phyloP scores from a whole-genome alignment of 2,797 vertebrate genomes.

The Macrochelys suwanniensis region DNA sequence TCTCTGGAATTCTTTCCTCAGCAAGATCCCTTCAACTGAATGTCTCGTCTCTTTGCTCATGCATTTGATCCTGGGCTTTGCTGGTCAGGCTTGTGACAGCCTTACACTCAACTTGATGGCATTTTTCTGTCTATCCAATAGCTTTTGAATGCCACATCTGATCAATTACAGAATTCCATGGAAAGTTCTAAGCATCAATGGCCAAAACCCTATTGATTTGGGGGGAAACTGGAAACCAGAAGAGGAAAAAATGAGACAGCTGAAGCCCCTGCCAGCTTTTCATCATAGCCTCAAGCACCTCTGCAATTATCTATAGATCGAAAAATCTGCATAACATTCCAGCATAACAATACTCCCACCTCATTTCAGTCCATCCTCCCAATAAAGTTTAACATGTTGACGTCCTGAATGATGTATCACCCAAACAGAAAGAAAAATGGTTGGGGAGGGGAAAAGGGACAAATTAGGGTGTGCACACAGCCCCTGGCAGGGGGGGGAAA shows the following conservation, averaged over 20 bases:
- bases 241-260: neutral
- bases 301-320: neutral
- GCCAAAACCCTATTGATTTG: neutral
- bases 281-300: neutral
- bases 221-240: neutral
- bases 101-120: no score
- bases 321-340: neutral
- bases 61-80: neutral
- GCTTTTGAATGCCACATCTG: no score
- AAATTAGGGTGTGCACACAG: neutral
- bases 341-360: neutral
- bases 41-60: neutral
- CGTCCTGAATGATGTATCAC: neutral
- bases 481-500: accelerated
- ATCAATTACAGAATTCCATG: neutral
- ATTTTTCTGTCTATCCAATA: no score
- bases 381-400: neutral
- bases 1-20: neutral
- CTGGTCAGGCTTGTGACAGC: no score
- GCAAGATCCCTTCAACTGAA: neutral
- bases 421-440: neutral
- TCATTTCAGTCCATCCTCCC: neutral
- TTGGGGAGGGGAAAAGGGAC: neutral
- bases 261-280: neutral
- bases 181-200: neutral